Base-by-base conservation (phyloP, 2,113 vertebrate genomes). In the Calidris pygmaea region DNA sequence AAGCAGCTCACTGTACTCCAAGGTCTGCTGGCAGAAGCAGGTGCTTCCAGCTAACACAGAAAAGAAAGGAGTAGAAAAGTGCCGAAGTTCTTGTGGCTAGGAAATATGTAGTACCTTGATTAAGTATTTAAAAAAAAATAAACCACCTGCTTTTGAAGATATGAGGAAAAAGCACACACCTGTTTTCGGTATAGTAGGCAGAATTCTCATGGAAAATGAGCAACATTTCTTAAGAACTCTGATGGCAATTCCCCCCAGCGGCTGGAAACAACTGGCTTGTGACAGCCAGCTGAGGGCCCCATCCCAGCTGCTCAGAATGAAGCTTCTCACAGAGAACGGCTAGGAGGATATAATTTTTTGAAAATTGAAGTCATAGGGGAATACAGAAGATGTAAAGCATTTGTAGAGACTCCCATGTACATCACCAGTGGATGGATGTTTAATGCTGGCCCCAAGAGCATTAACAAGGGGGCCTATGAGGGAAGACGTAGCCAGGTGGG, bases 81-180 rank as follows among this genome's bases (percentile, higher is more conserved):
- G 72, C 43, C 41, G 37, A 84, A 65, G 21, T 72, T 84, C 89
- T 53, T 86, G 19, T 72, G 30, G 68, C 68, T 79, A 53, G 70
- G 70, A 92, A 95, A 66, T 19, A 87, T 15, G 0, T 30, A 18
- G 3, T 87, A 77, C 73, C 91, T 72, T 87, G 80, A 72, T 84
- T 87, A 95, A 91, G n/a, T n/a, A 78, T 87, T 96, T 95, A 76
- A 91, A 86, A 93, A 80, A 50, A 93, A 89, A 87, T 72, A 94
- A 92, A 78, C 50, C 76, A 87, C 80, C 70, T 96, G 80, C 0
- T 91, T 97, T 45, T 56, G 60, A 89, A 95, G 73, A 79, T 53
- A 82, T 0, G 0, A 60, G 35, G 26, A n/a, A 72, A 90, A 89
- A 82, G 10, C 32, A 62, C 7, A 41, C 30, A 87, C 32, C 50